These are phyloP conservation scores for Edolisoma coerulescens DNA, from an alignment of 2,113 vertebrate genomes.

Conservation along the genomic window DNA sequence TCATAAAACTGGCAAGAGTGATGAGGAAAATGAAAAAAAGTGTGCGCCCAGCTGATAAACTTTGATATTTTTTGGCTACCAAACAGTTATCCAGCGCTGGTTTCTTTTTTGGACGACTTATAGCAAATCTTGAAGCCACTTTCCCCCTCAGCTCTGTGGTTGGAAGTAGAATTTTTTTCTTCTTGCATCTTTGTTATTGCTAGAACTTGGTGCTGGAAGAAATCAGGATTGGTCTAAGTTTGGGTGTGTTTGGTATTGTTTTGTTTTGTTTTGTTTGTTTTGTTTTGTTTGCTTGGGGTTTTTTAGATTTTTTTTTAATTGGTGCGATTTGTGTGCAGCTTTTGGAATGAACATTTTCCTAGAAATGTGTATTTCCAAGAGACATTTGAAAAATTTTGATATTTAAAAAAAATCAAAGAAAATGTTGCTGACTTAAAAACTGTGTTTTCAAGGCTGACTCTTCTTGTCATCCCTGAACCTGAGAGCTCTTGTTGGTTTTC, in stretches of 20 bases:
- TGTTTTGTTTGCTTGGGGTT: background rate
- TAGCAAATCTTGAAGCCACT: background rate
- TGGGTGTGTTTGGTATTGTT: background rate
- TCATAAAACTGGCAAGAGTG: background rate
- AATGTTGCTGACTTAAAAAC: background rate
- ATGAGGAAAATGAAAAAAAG: background rate
- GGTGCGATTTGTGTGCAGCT: background rate
- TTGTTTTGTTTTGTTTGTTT: background rate
- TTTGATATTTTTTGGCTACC: background rate
- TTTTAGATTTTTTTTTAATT: background rate
- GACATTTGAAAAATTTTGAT: background rate
- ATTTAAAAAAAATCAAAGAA: background rate
- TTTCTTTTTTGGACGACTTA: background rate
- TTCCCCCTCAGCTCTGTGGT: background rate
- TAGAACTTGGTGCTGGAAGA: background rate
- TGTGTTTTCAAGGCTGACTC: background rate
- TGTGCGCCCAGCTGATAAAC: background rate
- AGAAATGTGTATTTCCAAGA: background rate
- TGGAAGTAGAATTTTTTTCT: background rate
- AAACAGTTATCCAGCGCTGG: rapidly evolving
- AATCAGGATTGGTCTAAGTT: background rate
- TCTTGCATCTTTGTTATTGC: background rate
- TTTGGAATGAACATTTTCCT: background rate
- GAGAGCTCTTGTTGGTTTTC: background rate
- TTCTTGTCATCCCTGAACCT: background rate